Base-by-base conservation (phyloP, 2,797 vertebrate species). In the Enoplosus armatus region DNA sequence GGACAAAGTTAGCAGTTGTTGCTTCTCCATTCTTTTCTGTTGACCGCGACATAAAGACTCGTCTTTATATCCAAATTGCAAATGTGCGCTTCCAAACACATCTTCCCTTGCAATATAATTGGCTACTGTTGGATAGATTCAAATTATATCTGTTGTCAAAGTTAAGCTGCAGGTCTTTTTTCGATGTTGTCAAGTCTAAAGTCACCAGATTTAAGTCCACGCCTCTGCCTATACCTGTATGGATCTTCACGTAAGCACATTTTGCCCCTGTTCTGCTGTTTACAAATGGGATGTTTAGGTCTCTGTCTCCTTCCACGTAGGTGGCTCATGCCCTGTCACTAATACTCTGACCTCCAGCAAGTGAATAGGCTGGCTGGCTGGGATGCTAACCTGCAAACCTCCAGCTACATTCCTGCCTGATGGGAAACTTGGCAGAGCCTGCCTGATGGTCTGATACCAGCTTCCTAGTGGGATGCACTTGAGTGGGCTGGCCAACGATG, bases 321-420 rank as follows among this genome's bases (percentile, higher is more conserved):
- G 27, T 53, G 43, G 47, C 50, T 78, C 50, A 8, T 55, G 26
- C 31, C 20, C 45, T 26, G n/a, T 62, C 64, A 54, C 61, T 69
- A 29, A 59, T 26, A 33, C 37, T 37, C 41, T 37, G 65, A 75
- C 51, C 75, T 70, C 4, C 31, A 18, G 41, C 72, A 20, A 14
- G 67, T 72, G 50, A 56, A 50, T 41, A 8, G 24, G 26, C 56
- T 50, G 73, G 66, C 62, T 72, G 33, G n/a, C 59, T 51, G 59
- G 18, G 73, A 80, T 82, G 85, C 80, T 24, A 50, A 50, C 48
- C 48, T 53, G 41, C 77, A 62, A 51, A 50, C 56, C 74, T 76
- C 70, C 75, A 77, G 68, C 53, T 24, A 41, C 79, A 87, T 83
- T 82, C 87, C 85, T 89, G 50, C 59, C 74, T 89, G 84, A 86